Conservation (phyloP, 2,797 vertebrate genomes). For the Pipistrellus pygmaeus region DNA sequence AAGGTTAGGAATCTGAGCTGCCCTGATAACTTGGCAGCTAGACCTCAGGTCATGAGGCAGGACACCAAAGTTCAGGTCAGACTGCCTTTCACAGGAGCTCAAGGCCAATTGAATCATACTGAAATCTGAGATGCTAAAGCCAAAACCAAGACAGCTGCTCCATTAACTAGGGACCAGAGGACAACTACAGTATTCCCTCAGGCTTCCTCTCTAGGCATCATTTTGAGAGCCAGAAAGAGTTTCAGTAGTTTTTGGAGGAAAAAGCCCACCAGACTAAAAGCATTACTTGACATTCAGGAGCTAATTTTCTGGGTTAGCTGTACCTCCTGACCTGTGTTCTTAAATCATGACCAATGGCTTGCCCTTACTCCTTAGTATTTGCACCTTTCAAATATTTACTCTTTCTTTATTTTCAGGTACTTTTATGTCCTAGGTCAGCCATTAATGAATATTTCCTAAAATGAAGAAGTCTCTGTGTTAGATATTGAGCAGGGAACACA, state of each 20-base stretch:
- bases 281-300: not conserved
- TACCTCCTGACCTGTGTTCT: not conserved
- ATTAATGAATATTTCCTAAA: slow-evolving; percentile 34
- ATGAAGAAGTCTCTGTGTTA: not conserved
- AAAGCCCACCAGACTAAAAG: not conserved
- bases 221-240: not conserved
- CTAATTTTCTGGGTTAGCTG: not conserved
- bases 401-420: not conserved
- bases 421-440: not conserved
- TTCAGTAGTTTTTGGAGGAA: not conserved
- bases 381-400: not conserved
- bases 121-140: slow-evolving; percentile 52
- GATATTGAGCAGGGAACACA: not conserved
- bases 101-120: slow-evolving; percentile 49
- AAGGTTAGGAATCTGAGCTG: slow-evolving; percentile 70
- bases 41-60: slow-evolving; percentile 32
- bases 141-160: slow-evolving; percentile 60
- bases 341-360: not conserved
- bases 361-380: not conserved
- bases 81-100: not conserved
- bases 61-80: slow-evolving; percentile 56
- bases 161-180: slow-evolving; percentile 22
- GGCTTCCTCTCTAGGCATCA: not conserved
- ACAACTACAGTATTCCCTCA: not conserved
- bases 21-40: slow-evolving; percentile 61